phyloP scores from a whole-genome alignment of 2,888 invertebrate species.

The Bimastos eiseni region DNA sequence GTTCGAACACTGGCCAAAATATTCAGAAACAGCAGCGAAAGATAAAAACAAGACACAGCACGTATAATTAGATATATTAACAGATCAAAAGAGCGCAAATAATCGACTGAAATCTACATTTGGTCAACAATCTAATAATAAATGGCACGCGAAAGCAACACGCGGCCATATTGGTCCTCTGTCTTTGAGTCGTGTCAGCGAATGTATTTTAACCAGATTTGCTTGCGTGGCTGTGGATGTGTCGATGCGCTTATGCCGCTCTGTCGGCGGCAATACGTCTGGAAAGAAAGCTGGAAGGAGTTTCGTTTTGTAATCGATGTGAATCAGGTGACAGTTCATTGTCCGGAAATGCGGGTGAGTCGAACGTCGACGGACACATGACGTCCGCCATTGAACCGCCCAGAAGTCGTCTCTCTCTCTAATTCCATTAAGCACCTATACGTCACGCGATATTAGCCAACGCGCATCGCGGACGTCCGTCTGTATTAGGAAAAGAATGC shows the following conservation, averaged over 20 bases:
- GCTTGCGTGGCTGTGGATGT: background rate
- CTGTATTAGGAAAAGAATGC: background rate
- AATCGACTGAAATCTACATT: too few species aligned
- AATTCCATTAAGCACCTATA: background rate
- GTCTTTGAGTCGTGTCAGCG: too few species aligned
- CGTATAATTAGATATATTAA: too few species aligned
- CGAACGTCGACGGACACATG: background rate
- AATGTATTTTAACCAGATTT: background rate
- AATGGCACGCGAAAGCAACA: too few species aligned
- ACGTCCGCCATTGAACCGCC: background rate
- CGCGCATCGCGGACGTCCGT: background rate
- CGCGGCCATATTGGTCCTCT: too few species aligned
- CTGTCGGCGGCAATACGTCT: background rate
- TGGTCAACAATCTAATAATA: too few species aligned
- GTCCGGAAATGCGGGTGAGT: background rate
- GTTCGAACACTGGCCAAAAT: too few species aligned
- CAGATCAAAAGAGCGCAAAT: too few species aligned
- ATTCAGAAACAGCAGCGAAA: too few species aligned
- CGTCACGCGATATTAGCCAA: background rate
- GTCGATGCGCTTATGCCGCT: background rate
- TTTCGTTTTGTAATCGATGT: background rate
- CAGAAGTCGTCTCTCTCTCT: background rate
- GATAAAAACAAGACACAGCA: too few species aligned
- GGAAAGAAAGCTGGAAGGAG: background rate
- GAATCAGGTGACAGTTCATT: constrained; percentile 5